A percentile compares a stretch with the other conserved stretches of the same genome.
phyloP scores from a whole-genome alignment of 2,797 vertebrate genomes.

The Cossypha caffra region DNA sequence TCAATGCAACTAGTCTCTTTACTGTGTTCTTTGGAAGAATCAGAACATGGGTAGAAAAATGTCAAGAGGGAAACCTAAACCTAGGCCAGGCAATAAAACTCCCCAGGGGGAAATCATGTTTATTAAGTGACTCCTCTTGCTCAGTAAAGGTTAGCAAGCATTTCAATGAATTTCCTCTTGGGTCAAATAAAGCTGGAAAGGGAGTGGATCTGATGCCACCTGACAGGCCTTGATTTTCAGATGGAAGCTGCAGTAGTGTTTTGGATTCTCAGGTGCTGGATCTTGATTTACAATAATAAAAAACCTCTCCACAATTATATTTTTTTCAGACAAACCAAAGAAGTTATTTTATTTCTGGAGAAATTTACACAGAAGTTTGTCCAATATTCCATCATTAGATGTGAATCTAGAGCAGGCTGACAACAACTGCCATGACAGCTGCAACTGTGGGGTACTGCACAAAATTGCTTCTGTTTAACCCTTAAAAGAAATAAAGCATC shows the following conservation, averaged over 20 bases:
- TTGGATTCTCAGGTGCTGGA: not conserved
- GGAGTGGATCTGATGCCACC: not conserved
- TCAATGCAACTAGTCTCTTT: not conserved
- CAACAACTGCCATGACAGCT: not conserved
- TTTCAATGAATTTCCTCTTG: slow-evolving; percentile 5
- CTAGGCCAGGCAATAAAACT: slow-evolving; percentile 17
- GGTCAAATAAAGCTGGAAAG: slow-evolving; percentile 20
- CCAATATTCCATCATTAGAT: not conserved
- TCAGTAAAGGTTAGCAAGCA: slow-evolving; percentile 59
- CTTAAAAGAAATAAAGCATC: not conserved
- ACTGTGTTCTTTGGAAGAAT: slow-evolving; percentile 43
- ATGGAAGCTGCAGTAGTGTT: not conserved
- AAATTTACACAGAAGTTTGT: not conserved
- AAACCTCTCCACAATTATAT: not conserved
- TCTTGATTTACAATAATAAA: not conserved
- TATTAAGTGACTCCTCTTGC: not conserved
- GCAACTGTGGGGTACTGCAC: not conserved
- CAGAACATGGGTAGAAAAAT: slow-evolving; percentile 43
- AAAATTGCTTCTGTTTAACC: not conserved
- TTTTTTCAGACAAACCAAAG: not conserved
- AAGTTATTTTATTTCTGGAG: not conserved
- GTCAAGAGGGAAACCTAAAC: slow-evolving; percentile 48
- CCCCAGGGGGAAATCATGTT: slow-evolving; percentile 11
- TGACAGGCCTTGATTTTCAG: slow-evolving; percentile 40
- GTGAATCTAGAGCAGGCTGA: not conserved